Percentiles rank a stretch among this genome's conserved stretches.
These are phyloP conservation scores for Mechanitis mazaeus DNA, from an alignment of 2,888 invertebrate genomes.

Conservation along the genomic window DNA sequence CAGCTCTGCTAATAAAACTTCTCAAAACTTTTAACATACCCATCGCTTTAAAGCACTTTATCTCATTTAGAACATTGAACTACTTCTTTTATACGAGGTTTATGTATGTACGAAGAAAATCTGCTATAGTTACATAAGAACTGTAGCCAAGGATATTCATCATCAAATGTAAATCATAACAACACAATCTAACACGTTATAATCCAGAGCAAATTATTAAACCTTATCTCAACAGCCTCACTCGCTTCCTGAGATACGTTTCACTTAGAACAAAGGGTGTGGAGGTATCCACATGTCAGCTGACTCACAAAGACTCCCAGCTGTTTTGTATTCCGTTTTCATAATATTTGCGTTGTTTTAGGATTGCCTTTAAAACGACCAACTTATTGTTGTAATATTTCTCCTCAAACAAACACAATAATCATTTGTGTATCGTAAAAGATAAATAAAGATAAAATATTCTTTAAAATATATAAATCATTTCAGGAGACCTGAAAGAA, in stretches of 20 bases:
- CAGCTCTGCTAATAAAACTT: slow-evolving; percentile 12
- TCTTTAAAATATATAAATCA: too few species aligned
- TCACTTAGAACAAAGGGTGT: slow-evolving; percentile 25
- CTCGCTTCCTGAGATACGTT: slow-evolving; percentile 26
- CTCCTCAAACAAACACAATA: slow-evolving; percentile 2
- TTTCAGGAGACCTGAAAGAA: too few species aligned
- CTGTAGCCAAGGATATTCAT: background rate
- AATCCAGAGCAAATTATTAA: slow-evolving; percentile 11
- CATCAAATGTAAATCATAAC: background rate
- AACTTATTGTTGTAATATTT: background rate
- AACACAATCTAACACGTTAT: slow-evolving; percentile 1
- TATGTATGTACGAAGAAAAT: background rate
- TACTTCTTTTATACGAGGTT: background rate
- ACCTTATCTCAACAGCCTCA: slow-evolving; percentile 20
- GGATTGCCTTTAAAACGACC: slow-evolving; percentile 15
- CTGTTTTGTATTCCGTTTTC: slow-evolving; percentile 26
- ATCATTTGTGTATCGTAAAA: background rate
- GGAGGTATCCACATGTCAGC: slow-evolving; percentile 21
- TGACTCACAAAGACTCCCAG: slow-evolving; percentile 22
- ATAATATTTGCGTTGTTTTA: slow-evolving; percentile 23
- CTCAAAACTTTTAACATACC: slow-evolving; percentile 16
- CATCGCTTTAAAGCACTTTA: background rate
- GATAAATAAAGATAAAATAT: too few species aligned
- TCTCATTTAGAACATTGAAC: background rate
- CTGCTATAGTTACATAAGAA: background rate